phyloP scores from a whole-genome alignment of 2,797 vertebrate species.

The Betta splendens region DNA sequence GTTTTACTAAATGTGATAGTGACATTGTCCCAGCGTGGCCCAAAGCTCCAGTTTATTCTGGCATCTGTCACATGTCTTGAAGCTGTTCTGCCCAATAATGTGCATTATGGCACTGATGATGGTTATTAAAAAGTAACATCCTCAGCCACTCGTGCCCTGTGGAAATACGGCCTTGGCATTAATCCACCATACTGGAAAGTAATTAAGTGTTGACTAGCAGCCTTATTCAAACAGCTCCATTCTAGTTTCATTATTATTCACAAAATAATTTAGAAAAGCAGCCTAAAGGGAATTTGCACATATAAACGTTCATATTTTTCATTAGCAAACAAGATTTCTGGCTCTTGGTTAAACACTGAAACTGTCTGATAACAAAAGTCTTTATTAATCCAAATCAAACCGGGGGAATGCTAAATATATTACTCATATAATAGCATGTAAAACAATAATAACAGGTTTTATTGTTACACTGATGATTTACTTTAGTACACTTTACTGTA shows the following conservation, averaged over 20 bases:
- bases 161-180: conserved; percentile 4
- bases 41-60: conserved; percentile 1
- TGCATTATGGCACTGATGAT: background rate
- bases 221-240: conserved; percentile 7
- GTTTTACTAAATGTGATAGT: too few species aligned
- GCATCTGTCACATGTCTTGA: background rate
- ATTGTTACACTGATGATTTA: too few species aligned
- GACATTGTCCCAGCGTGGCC: too few species aligned
- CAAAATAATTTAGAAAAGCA: background rate
- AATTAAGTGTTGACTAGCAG: conserved; percentile 42
- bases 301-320: conserved; percentile 33
- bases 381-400: conserved; percentile 29
- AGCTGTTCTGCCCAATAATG: conserved; percentile 3
- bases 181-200: conserved; percentile 22
- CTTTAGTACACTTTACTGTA: too few species aligned
- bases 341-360: conserved; percentile 32
- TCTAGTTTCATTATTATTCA: conserved; percentile 22
- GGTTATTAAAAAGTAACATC: conserved; percentile 5
- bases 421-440: background rate
- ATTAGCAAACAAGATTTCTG: background rate
- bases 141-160: background rate
- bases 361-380: conserved; percentile 15
- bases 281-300: conserved; percentile 11
- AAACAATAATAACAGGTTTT: background rate
- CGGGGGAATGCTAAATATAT: background rate